phyloP scores from a whole-genome alignment of 2,888 invertebrate species.

The Chrysolina haemoptera region DNA sequence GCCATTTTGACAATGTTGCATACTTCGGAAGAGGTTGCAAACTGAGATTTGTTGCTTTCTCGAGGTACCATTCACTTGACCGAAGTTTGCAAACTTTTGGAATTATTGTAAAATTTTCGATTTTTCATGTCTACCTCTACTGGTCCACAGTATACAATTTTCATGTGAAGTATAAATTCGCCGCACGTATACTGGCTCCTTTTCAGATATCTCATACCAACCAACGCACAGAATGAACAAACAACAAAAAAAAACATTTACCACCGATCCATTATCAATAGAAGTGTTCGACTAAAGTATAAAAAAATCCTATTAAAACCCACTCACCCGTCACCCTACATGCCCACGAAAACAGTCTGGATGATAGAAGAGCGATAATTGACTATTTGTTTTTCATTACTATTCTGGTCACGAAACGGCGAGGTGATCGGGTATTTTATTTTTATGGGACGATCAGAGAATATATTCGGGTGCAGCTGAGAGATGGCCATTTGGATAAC shows the following conservation, averaged over 20 bases:
- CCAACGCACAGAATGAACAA: neutral
- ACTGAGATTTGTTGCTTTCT: too few relatives aligned
- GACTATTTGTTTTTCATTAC: conserved; percentile 2
- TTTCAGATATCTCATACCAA: neutral
- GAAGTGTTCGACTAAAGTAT: neutral
- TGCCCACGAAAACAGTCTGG: conserved; percentile 5
- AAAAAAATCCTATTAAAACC: conserved; percentile 1
- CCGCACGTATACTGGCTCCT: neutral
- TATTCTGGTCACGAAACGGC: neutral
- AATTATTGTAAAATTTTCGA: too few relatives aligned
- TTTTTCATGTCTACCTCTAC: too few relatives aligned
- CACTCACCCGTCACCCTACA: neutral
- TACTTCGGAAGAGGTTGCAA: too few relatives aligned
- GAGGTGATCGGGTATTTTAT: neutral
- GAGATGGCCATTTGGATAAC: neutral
- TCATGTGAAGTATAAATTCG: neutral
- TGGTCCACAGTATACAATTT: neutral
- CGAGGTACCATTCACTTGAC: too few relatives aligned
- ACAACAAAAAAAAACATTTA: conserved; percentile 1
- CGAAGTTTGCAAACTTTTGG: too few relatives aligned
- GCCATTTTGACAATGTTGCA: too few relatives aligned
- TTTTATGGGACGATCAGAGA: neutral
- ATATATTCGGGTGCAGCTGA: neutral
- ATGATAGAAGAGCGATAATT: neutral
- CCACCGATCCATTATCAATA: neutral